Percentiles rank a stretch among this genome's conserved stretches.
Conservation (phyloP, 2,797 vertebrate species). For the Trematomus bernacchii region DNA sequence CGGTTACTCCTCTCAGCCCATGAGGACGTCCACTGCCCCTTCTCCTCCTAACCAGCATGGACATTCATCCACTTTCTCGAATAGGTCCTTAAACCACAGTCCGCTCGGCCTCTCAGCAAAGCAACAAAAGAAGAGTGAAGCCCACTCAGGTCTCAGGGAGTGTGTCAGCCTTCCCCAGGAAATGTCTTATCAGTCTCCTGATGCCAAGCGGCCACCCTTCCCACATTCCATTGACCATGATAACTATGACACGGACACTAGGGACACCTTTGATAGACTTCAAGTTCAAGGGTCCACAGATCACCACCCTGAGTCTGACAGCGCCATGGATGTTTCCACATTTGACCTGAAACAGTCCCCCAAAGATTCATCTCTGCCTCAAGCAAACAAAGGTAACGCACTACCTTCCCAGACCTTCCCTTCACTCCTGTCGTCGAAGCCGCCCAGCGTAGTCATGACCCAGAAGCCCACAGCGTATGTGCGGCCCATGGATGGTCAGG, state of each 20-base stretch:
- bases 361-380: conserved; percentile 52
- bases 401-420: conserved; percentile 89
- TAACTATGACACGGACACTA: conserved; percentile 78
- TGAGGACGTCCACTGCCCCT: conserved; percentile 71
- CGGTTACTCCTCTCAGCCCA: conserved; percentile 70
- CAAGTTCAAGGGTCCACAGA: conserved; percentile 66
- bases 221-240: conserved; percentile 87
- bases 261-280: conserved; percentile 64
- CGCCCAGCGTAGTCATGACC: conserved; percentile 83
- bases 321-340: conserved; percentile 51
- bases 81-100: conserved; percentile 54
- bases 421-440: conserved; percentile 88
- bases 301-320: conserved; percentile 56
- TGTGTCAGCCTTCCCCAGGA: conserved; percentile 77
- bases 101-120: conserved; percentile 43
- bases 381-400: conserved; percentile 75
- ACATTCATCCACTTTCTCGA: conserved; percentile 60
- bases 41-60: conserved; percentile 68
- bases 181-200: conserved; percentile 83
- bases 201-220: conserved; percentile 84
- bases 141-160: conserved; percentile 68
- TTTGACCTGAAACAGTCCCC: conserved; percentile 64
- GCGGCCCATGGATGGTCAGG: conserved; percentile 96
- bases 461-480: conserved; percentile 97
- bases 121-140: conserved; percentile 68